phyloP scores from a whole-genome alignment of 2,113 vertebrate species.

The Cinclus mexicanus region DNA sequence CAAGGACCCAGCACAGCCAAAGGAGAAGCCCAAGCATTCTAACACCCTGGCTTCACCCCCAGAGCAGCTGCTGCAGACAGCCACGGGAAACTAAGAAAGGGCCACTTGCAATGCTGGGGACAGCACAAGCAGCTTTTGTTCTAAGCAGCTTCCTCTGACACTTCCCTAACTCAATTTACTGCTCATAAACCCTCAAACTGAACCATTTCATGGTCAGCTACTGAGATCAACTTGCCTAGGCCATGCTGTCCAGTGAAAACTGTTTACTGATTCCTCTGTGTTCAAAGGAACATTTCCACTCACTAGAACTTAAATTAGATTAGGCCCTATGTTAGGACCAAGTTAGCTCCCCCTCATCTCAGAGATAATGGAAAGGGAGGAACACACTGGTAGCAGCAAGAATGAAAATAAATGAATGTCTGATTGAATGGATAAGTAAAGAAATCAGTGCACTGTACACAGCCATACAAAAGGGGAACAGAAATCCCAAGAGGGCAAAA shows the following conservation, averaged over 20 bases:
- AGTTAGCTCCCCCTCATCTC: background rate
- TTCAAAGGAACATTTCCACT: background rate
- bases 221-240: background rate
- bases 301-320: background rate
- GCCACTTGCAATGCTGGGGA: background rate
- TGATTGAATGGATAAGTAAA: background rate
- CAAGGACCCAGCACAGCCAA: too few species aligned
- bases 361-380: background rate
- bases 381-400: background rate
- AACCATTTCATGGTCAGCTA: background rate
- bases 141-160: background rate
- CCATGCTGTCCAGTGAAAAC: background rate
- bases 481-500: background rate
- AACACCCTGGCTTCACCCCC: background rate
- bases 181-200: background rate
- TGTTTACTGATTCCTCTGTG: background rate
- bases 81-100: background rate
- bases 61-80: background rate
- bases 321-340: background rate
- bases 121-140: background rate
- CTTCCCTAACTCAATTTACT: background rate
- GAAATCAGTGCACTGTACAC: background rate
- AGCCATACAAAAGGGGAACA: background rate
- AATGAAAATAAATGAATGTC: background rate
- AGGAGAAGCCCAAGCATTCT: background rate